A percentile compares a stretch with the other conserved stretches of the same genome.
Conservation (phyloP, 2,888 invertebrate genomes). For the Tromatobia lineatoria region DNA sequence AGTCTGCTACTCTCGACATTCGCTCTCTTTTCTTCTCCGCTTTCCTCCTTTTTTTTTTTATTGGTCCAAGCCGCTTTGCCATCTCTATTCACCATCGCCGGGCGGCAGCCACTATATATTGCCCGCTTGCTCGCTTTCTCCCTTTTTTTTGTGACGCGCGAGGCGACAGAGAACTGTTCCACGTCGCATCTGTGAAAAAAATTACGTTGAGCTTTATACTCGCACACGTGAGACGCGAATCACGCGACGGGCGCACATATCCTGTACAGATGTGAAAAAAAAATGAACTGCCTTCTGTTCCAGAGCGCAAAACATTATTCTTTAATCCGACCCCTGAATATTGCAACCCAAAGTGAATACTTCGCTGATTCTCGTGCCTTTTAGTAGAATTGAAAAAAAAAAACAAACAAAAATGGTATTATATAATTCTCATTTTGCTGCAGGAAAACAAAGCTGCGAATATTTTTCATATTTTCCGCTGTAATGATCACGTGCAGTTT, state of each 20-base stretch:
- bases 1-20: slow-evolving; percentile 14
- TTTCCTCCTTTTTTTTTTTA: slow-evolving; percentile 32
- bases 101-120: slow-evolving; percentile 29
- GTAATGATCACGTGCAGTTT: background rate
- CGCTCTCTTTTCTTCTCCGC: slow-evolving; percentile 20
- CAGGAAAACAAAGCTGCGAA: background rate
- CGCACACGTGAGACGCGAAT: slow-evolving; percentile 35
- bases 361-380: background rate
- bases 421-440: background rate
- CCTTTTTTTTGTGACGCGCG: slow-evolving; percentile 47
- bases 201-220: slow-evolving; percentile 33
- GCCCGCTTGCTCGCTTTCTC: slow-evolving; percentile 12
- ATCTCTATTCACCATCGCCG: slow-evolving; percentile 48
- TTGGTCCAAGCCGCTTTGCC: slow-evolving; percentile 56
- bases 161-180: slow-evolving; percentile 35
- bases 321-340: slow-evolving; percentile 5
- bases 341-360: background rate
- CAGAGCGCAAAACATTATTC: background rate
- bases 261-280: background rate
- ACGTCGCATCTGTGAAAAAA: background rate
- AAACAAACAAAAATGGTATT: background rate
- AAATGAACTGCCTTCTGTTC: background rate
- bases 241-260: slow-evolving; percentile 29
- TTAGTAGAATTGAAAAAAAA: background rate
- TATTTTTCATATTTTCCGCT: background rate